phyloP scores from a whole-genome alignment of 2,113 vertebrate genomes.

The Hippolais icterina region DNA sequence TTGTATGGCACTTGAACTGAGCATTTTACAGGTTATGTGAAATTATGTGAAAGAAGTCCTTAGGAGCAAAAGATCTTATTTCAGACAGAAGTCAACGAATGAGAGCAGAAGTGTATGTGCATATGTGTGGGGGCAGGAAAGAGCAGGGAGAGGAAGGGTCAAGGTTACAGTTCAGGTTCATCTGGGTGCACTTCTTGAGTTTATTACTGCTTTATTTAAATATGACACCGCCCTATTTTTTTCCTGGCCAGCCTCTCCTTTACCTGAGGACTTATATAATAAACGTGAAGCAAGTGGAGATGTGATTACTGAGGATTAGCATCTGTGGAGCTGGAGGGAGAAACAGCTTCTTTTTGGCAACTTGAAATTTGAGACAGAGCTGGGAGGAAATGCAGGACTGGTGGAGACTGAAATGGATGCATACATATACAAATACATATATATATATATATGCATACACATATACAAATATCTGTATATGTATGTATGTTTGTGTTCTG shows the following conservation, averaged over 20 bases:
- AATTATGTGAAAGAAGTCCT: background rate
- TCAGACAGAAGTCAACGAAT: background rate
- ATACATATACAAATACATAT: background rate
- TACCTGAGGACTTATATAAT: background rate
- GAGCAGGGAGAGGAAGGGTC: background rate
- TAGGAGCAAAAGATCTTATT: background rate
- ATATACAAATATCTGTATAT: background rate
- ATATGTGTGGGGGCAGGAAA: background rate
- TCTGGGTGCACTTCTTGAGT: background rate
- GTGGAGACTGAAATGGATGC: background rate
- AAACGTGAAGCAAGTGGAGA: background rate
- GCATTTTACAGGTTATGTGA: background rate
- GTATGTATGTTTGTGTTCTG: background rate
- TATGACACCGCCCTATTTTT: accelerated
- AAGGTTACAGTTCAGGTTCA: background rate
- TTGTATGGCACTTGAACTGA: background rate
- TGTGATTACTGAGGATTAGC: background rate
- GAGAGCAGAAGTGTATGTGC: background rate
- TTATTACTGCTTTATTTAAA: background rate
- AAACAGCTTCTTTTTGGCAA: background rate
- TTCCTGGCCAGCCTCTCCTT: background rate
- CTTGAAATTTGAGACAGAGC: background rate
- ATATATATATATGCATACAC: accelerated
- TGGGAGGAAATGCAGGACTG: background rate
- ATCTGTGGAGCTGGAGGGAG: background rate